Conservation (phyloP, 2,888 invertebrate genomes). For the Caenorhabditis zanzibari region DNA sequence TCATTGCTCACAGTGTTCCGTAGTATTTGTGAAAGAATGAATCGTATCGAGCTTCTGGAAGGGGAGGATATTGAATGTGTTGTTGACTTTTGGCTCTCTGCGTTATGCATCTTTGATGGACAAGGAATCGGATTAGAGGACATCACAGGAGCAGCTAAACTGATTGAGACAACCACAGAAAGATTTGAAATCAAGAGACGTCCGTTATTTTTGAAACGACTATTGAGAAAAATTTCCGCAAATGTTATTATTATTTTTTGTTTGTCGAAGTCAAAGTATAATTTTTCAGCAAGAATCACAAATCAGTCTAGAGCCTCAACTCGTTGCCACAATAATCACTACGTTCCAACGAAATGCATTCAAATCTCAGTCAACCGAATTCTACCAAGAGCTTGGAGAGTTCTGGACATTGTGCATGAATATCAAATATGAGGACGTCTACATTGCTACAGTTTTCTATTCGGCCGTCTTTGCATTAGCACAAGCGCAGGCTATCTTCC, state of each 20-base stretch:
- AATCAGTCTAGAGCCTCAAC: constrained; percentile 41
- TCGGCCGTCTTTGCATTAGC: constrained; percentile 51
- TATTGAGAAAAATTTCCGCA: constrained; percentile 19
- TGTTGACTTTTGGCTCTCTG: constrained; percentile 44
- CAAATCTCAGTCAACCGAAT: background rate
- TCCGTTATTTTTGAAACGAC: constrained; percentile 35
- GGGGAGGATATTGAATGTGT: constrained; percentile 22
- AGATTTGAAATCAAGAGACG: constrained; percentile 18
- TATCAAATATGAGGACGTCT: constrained; percentile 56
- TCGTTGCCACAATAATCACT: constrained; percentile 49
- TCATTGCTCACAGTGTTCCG: constrained; percentile 18
- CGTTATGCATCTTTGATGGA: constrained; percentile 24
- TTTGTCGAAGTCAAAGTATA: background rate
- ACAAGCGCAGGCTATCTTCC: constrained; percentile 47
- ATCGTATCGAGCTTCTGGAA: background rate
- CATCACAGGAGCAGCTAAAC: constrained; percentile 9
- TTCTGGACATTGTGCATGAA: constrained; percentile 33
- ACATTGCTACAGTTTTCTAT: constrained; percentile 52
- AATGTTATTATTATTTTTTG: background rate
- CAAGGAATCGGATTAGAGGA: constrained; percentile 6
- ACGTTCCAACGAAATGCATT: constrained; percentile 20
- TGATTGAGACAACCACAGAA: constrained; percentile 7
- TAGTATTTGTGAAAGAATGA: constrained; percentile 7
- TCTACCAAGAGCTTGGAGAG: constrained; percentile 57
- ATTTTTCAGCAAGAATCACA: constrained; percentile 17